A percentile compares a stretch with the other conserved stretches of the same genome.
These are phyloP conservation scores for Luidia sarsii DNA, from an alignment of 53 echinoderm and acorn worm species.

Conservation along the genomic window DNA sequence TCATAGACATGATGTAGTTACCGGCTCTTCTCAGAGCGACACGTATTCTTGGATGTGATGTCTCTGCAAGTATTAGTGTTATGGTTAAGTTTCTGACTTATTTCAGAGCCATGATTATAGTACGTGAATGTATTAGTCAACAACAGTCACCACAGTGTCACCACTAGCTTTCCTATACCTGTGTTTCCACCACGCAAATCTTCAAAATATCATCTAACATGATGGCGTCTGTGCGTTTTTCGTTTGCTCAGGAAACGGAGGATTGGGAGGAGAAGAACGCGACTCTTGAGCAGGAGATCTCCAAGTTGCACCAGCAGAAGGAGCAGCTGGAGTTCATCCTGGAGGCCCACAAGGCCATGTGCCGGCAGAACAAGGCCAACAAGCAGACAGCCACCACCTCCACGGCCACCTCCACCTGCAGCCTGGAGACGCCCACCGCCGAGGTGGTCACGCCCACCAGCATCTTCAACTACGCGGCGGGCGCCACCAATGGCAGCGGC, in stretches of 20 bases:
- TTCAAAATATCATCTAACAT: no score
- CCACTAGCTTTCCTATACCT: no score
- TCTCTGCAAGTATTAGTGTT: no score
- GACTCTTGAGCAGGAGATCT: slow-evolving; percentile 88
- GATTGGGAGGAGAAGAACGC: slow-evolving; percentile 97
- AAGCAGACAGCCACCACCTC: slow-evolving; percentile 65
- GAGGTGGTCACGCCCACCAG: slow-evolving; percentile 98
- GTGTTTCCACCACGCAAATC: no score
- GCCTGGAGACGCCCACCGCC: slow-evolving; percentile 87
- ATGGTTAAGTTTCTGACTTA: no score
- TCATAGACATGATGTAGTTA: no score
- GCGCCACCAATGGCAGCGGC: slow-evolving; percentile 32
- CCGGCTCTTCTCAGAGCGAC: no score
- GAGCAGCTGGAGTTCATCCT: slow-evolving; percentile 97
- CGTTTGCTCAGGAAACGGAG: slow-evolving; percentile 81
- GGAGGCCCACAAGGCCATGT: slow-evolving; percentile 98
- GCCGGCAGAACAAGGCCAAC: slow-evolving; percentile 71
- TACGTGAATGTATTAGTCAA: no score
- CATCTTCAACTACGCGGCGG: slow-evolving; percentile 71
- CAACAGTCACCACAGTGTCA: no score
- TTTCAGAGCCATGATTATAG: no score
- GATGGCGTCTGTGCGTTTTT: no score
- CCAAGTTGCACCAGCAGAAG: slow-evolving; percentile 96
- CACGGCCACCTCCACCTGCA: slow-evolving; percentile 46
- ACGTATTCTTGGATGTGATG: no score